Base-by-base conservation (phyloP, 2,888 invertebrate genomes). In the Conchocele bisecta region DNA sequence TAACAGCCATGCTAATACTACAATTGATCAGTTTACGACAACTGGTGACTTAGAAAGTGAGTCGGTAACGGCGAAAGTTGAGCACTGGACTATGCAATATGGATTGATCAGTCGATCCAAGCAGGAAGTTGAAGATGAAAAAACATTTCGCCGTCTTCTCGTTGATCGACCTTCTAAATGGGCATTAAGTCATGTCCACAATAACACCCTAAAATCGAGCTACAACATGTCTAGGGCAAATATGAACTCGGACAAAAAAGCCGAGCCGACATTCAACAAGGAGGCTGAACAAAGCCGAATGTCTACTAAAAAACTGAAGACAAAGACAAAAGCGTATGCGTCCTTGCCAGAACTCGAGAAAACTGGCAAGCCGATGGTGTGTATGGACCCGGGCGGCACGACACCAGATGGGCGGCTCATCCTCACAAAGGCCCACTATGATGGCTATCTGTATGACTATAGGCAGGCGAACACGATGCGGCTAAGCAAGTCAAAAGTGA, bases 361-460 rank as follows among this genome's bases (percentile, higher is more conserved):
- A 3, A 41, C 33, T 9, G 46, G 73, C 3, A 79, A 79, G 64
- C 78, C 74, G 3, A 68, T 83, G 69, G 75, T 75, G 0, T 64
- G 58, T 5, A 65, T 78, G 50, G 81, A 83, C 42, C 75, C 76
- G n/a, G 83, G 83, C 0, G 76, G 75, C 3, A 68, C 76, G 3
- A 79, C 83, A 2, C 83, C 81, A 0, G 81, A 83, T 35, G 83
- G 83, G 11, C 65, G 65, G 7, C 60, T 83, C 17, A 78, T 83
- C 9, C 69, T 83, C 1, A 77, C 81, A 2, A 68, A 63, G 41
- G 73, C 75, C 9, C 81, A 83, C 63, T 83, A 81, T 50, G 75
- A 83, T 7, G 66, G 67, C 9, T 83, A 79, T 65, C 59, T 83
- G 29, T 66, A 69, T 15, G 74, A 59, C 9, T 83, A 68, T 44